phyloP scores from a whole-genome alignment of 2,113 vertebrate species.

The Muscicapa adusta region DNA sequence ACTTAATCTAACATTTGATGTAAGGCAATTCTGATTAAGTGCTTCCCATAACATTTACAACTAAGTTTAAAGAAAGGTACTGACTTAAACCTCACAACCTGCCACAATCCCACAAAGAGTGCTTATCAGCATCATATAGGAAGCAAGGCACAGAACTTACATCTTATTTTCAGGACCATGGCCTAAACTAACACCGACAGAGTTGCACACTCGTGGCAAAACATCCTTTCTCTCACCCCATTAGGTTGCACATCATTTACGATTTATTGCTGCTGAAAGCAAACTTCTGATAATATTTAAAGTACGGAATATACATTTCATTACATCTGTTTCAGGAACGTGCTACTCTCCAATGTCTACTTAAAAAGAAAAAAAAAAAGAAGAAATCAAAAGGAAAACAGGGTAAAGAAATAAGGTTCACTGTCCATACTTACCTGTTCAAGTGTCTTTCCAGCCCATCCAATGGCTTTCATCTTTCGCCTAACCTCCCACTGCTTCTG shows the following conservation, averaged over 20 bases:
- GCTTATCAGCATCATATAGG: background rate
- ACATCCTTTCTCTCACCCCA: background rate
- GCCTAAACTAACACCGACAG: background rate
- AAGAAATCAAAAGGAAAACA: background rate
- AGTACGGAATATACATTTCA: background rate
- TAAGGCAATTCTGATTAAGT: background rate
- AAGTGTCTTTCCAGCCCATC: constrained; percentile 89
- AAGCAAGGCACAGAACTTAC: background rate
- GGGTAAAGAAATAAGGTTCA: background rate
- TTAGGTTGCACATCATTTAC: background rate
- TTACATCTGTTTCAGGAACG: background rate
- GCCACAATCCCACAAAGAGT: background rate
- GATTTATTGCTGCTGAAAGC: background rate
- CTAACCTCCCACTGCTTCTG: constrained; percentile 96
- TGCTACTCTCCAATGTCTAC: background rate
- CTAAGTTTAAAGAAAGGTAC: background rate
- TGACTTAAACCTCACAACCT: background rate
- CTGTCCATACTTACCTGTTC: constrained; percentile 80
- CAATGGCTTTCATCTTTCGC: constrained; percentile 95
- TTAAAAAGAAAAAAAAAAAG: background rate
- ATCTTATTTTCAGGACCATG: background rate
- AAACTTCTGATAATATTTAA: background rate
- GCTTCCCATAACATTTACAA: background rate
- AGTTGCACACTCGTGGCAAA: background rate
- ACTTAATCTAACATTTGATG: background rate